phyloP scores from a whole-genome alignment of 2,113 vertebrate genomes.

The Xenopus borealis region DNA sequence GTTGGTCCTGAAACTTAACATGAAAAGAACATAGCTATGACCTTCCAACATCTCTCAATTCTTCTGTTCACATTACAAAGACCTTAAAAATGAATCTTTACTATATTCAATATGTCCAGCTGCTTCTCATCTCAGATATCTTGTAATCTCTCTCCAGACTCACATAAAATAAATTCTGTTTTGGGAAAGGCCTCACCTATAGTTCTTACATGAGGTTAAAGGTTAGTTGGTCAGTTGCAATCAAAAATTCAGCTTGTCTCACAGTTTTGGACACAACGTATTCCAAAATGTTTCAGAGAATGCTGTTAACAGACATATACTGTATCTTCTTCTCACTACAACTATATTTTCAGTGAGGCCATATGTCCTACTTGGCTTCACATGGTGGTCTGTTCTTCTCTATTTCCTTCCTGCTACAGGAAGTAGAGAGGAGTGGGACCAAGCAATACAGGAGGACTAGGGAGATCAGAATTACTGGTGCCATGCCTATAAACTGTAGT shows the following conservation, averaged over 20 bases:
- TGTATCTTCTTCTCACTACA: too few relatives aligned
- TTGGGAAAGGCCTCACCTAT: conserved; percentile 44
- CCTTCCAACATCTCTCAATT: conserved; percentile 40
- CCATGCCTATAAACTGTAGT: too few relatives aligned
- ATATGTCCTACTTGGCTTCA: too few relatives aligned
- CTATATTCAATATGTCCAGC: conserved; percentile 41
- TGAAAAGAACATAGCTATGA: conserved; percentile 31
- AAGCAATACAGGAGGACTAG: too few relatives aligned
- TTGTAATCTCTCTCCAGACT: conserved; percentile 43
- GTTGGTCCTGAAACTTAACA: conserved; percentile 23
- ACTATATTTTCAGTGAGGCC: too few relatives aligned
- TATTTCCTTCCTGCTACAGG: too few relatives aligned
- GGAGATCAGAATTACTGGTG: too few relatives aligned
- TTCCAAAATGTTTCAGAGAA: too few relatives aligned
- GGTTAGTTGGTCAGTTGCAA: conserved; percentile 19
- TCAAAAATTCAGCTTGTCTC: neutral
- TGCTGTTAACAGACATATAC: too few relatives aligned
- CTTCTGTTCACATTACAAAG: conserved; percentile 36
- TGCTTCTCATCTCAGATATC: conserved; percentile 44
- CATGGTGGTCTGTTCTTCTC: too few relatives aligned
- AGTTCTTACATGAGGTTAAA: conserved; percentile 16
- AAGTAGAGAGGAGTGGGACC: too few relatives aligned
- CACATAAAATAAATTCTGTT: conserved; percentile 39
- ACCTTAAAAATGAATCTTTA: conserved; percentile 30
- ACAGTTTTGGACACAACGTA: too few relatives aligned